phyloP scores from a whole-genome alignment of 2,888 invertebrate genomes.

The Sarcophaga rosellei region DNA sequence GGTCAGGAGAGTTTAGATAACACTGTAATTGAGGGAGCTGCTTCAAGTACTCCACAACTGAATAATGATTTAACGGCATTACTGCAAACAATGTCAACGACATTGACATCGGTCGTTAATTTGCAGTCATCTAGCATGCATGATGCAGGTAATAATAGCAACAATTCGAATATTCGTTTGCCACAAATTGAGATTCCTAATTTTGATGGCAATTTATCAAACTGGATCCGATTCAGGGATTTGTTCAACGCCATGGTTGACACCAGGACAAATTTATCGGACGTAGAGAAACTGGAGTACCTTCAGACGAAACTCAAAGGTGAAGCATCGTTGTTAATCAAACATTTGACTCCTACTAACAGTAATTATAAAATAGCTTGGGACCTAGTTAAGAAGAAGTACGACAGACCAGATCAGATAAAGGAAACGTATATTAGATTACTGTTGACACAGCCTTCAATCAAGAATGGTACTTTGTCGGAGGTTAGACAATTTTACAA shows the following conservation, averaged over 20 bases:
- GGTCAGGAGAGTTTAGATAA: not conserved
- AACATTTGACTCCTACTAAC: constrained; percentile 60
- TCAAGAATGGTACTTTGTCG: constrained; percentile 27
- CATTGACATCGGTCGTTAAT: not conserved
- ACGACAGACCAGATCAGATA: constrained; percentile 56
- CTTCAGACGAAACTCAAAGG: constrained; percentile 58
- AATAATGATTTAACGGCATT: not conserved
- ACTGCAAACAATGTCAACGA: not conserved
- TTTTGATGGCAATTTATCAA: constrained; percentile 43
- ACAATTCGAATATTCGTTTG: constrained; percentile 36
- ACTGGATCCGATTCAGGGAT: constrained; percentile 63
- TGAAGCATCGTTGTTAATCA: constrained; percentile 57
- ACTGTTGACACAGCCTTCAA: too few species aligned
- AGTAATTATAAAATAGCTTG: constrained; percentile 61
- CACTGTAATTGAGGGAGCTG: constrained; percentile 1
- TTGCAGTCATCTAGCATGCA: too few species aligned
- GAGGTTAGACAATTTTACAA: constrained; percentile 48
- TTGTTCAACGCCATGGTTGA: constrained; percentile 59
- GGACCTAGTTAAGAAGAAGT: constrained; percentile 58
- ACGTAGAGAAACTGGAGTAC: constrained; percentile 60
- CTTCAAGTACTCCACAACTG: not conserved
- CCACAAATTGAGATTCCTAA: constrained; percentile 61
- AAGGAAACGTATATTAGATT: constrained; percentile 51
- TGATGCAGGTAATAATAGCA: not conserved
- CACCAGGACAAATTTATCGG: constrained; percentile 42